Evolutionary conservation across 2,797 vertebrate species (phyloP).

Genomic region (Periophthalmus magnuspinnatus): DNA sequence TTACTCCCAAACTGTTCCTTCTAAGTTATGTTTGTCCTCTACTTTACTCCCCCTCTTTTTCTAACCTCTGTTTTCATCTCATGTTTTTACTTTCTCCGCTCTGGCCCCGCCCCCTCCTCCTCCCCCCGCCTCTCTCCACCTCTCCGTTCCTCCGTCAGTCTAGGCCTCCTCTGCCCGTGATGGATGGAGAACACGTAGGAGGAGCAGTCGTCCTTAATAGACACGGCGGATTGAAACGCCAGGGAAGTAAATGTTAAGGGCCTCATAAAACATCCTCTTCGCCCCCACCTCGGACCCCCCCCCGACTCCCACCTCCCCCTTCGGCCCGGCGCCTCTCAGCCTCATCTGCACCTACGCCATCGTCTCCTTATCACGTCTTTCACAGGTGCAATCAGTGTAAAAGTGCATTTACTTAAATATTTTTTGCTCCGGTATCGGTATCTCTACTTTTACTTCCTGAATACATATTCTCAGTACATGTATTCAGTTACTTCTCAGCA

Average conservation of each 20-base stretch:
- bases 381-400: constrained; percentile 10
- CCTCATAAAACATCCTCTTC: constrained; percentile 81
- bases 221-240: constrained; percentile 79
- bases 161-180: constrained; percentile 65
- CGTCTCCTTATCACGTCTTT: constrained; percentile 39
- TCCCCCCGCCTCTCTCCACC: constrained; percentile 24
- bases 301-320: constrained; percentile 48
- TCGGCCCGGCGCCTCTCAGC: constrained; percentile 36
- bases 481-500: too few species aligned
- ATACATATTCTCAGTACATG: too few species aligned
- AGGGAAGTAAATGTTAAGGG: constrained; percentile 84
- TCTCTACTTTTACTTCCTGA: too few species aligned
- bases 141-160: constrained; percentile 49
- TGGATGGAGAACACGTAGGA: constrained; percentile 78
- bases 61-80: constrained; percentile 25
- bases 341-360: constrained; percentile 48
- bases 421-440: too few species aligned
- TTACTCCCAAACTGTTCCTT: not conserved
- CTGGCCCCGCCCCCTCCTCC: constrained; percentile 26
- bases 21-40: constrained; percentile 16
- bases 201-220: constrained; percentile 79
- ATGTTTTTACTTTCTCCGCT: constrained; percentile 39
- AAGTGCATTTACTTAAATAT: too few species aligned
- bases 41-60: constrained; percentile 14
- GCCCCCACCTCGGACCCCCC: constrained; percentile 47